A percentile compares a stretch with the other conserved stretches of the same genome.
Evolutionary conservation across 1,140 invertebrate genomes (phyloP).

Genomic region (Musca domestica): DNA sequence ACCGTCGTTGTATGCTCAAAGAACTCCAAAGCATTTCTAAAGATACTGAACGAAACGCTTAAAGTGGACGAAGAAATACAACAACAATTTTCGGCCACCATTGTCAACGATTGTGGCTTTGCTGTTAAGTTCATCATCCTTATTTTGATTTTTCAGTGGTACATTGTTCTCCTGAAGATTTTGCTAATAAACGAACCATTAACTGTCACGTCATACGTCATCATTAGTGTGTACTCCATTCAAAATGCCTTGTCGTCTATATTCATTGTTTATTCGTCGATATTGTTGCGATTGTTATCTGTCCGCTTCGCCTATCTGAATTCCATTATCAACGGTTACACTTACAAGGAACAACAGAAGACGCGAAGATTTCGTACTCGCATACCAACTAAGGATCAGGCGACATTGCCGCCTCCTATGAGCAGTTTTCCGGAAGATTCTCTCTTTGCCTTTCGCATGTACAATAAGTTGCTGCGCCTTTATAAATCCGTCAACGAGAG

Average conservation of each 20-base stretch:
- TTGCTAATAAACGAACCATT: constrained; percentile 29
- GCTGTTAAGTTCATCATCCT: constrained; percentile 41
- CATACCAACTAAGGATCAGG: too few relatives aligned
- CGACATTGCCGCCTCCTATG: constrained; percentile 28
- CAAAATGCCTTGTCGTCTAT: constrained; percentile 44
- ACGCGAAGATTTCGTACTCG: constrained; percentile 8
- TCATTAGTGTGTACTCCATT: constrained; percentile 42
- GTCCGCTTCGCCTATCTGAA: constrained; percentile 44
- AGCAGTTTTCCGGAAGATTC: constrained; percentile 44
- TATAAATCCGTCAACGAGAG: constrained; percentile 47
- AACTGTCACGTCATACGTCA: constrained; percentile 40
- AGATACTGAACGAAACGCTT: constrained; percentile 47
- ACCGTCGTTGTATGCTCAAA: constrained; percentile 41
- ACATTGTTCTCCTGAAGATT: constrained; percentile 41
- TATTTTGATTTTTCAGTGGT: constrained; percentile 39
- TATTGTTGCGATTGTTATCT: constrained; percentile 39
- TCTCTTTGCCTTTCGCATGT: constrained; percentile 47
- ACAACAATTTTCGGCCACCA: constrained; percentile 32
- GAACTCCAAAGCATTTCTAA: constrained; percentile 41
- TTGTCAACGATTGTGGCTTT: constrained; percentile 39
- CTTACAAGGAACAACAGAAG: constrained; percentile 36
- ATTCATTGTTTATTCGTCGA: constrained; percentile 45
- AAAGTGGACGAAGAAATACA: constrained; percentile 43
- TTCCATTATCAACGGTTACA: constrained; percentile 38
- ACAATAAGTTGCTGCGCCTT: constrained; percentile 46